Evolutionary conservation across 2,797 vertebrate species (phyloP).

Genomic region (Micrastur ruficollis): DNA sequence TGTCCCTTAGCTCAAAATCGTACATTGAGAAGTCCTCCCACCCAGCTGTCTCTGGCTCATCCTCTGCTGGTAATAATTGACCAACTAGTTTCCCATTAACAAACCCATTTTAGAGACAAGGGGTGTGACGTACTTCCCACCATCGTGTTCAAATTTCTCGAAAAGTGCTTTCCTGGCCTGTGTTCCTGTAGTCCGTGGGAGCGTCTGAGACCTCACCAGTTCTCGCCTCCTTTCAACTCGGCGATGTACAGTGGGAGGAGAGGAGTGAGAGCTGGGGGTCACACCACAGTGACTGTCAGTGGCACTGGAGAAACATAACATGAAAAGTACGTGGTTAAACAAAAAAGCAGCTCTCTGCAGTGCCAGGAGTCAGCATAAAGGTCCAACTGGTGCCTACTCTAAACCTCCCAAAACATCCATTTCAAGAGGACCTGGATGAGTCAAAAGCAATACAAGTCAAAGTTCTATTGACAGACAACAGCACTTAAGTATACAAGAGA

Average conservation of each 20-base stretch:
- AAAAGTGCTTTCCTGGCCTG: conserved; percentile 87
- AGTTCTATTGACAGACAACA: not conserved
- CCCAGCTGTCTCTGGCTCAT: not conserved
- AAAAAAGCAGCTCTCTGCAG: not conserved
- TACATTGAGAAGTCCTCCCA: not conserved
- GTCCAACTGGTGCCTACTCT: not conserved
- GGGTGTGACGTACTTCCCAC: conserved; percentile 73
- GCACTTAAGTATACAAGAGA: not conserved
- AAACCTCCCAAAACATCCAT: not conserved
- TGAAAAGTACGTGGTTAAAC: not conserved
- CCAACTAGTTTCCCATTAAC: not conserved
- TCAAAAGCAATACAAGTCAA: not conserved
- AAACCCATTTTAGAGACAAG: not conserved
- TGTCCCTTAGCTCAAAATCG: not conserved
- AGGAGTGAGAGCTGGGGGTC: conserved; percentile 20
- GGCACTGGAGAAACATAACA: conserved; percentile 7
- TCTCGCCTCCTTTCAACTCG: conserved; percentile 79
- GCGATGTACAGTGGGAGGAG: conserved; percentile 34
- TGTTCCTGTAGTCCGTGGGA: conserved; percentile 77
- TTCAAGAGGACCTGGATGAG: not conserved
- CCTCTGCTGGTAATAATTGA: not conserved
- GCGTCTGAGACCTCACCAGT: conserved; percentile 82
- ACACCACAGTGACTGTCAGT: conserved; percentile 54
- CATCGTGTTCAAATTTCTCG: conserved; percentile 86
- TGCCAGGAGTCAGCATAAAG: not conserved